A percentile compares a stretch with the other conserved stretches of the same genome.
Evolutionary conservation across 1,140 invertebrate species (phyloP).

Genomic region (Euglossa dilemma): DNA sequence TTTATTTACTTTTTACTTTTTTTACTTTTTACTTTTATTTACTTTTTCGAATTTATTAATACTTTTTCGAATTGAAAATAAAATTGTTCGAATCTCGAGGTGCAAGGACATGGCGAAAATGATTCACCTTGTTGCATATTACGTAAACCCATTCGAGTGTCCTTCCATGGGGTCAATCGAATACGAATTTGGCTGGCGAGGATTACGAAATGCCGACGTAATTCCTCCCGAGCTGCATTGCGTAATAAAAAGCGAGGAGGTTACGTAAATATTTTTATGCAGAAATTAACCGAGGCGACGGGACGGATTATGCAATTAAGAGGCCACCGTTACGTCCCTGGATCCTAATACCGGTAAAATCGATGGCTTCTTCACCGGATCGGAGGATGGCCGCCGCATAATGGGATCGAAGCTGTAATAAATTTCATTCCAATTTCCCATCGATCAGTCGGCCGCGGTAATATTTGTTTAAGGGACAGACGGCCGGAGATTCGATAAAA

Average conservation of each 20-base stretch:
- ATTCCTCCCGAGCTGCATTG: neutral
- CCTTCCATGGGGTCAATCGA: neutral
- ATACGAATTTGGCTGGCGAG: no score
- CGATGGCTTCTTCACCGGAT: neutral
- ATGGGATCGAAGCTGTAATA: neutral
- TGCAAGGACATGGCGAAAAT: neutral
- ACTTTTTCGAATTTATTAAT: no score
- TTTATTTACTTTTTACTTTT: no score
- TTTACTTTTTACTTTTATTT: no score
- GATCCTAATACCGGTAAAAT: neutral
- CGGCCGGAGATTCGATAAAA: constrained; percentile 80
- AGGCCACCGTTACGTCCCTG: neutral
- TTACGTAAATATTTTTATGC: constrained; percentile 10
- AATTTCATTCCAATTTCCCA: constrained; percentile 44
- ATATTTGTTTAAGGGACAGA: constrained; percentile 69
- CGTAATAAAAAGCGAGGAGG: neutral
- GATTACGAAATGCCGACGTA: neutral
- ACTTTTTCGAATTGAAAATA: neutral
- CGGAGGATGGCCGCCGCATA: neutral
- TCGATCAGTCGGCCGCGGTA: constrained; percentile 50
- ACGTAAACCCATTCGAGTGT: neutral
- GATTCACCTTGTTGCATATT: no score
- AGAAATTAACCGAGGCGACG: neutral
- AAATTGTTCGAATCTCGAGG: neutral
- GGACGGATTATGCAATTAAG: neutral